Conservation (phyloP, 2,797 vertebrate genomes). For the Acridotheres tristis region DNA sequence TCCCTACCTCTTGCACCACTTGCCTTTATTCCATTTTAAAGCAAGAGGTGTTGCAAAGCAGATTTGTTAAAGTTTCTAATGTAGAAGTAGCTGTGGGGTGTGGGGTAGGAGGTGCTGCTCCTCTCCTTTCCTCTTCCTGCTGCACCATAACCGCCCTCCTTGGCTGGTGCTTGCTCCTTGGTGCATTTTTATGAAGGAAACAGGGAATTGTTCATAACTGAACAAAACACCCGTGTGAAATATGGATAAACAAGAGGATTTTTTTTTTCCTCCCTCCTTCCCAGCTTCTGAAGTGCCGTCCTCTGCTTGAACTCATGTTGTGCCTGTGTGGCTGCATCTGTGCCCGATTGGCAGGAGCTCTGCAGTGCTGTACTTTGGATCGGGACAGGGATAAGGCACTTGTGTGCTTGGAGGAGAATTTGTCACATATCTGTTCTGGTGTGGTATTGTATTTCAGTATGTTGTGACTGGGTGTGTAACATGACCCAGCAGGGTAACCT, state of each 20-base stretch:
- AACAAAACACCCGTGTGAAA: not conserved
- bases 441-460: not conserved
- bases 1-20: not conserved
- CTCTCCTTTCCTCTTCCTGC: not conserved
- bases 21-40: not conserved
- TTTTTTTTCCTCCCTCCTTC: not conserved
- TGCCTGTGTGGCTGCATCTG: fast-evolving
- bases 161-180: not conserved
- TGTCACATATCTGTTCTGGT: not conserved
- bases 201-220: not conserved
- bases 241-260: not conserved
- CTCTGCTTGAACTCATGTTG: fast-evolving
- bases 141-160: fast-evolving
- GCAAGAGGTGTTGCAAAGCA: not conserved
- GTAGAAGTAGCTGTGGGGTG: not conserved
- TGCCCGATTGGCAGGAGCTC: not conserved
- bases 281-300: not conserved
- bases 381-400: not conserved
- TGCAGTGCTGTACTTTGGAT: not conserved
- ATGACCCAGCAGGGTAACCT: not conserved
- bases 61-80: not conserved
- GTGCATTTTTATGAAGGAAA: not conserved
- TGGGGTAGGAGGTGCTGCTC: not conserved
- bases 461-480: not conserved
- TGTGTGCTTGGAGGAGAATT: not conserved